phyloP scores from a whole-genome alignment of 2,113 vertebrate genomes.

The Protobothrops mucrosquamatus region DNA sequence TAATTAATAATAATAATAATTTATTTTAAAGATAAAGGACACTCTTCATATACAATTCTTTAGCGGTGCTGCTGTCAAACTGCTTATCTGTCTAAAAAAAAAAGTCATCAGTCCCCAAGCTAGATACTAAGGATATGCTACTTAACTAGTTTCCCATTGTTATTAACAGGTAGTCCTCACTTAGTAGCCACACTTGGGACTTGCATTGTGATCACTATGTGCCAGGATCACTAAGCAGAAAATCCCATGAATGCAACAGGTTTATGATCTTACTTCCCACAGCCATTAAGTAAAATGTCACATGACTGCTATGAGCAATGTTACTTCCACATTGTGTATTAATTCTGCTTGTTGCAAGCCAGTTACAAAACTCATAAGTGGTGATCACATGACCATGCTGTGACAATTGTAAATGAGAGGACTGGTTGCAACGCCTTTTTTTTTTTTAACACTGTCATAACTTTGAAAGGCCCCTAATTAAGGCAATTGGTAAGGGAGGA shows the following conservation, averaged over 20 bases:
- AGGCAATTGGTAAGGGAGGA: background rate
- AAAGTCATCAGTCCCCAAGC: background rate
- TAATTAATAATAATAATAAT: too few relatives aligned
- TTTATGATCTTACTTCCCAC: background rate
- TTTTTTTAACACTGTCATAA: background rate
- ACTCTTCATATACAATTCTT: background rate
- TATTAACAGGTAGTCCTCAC: background rate
- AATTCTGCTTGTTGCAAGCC: background rate
- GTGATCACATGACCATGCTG: background rate
- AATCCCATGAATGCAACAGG: background rate
- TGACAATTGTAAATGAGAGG: background rate
- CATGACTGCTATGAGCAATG: background rate
- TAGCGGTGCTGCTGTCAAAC: background rate
- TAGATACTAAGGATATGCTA: background rate
- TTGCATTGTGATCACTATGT: background rate
- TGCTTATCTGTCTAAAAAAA: background rate
- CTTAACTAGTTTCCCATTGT: background rate
- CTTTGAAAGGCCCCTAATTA: background rate
- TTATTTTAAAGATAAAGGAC: background rate
- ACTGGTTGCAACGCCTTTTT: background rate
- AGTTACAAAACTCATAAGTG: background rate
- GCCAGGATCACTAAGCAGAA: background rate
- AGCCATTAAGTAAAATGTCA: background rate
- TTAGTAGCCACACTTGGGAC: background rate
- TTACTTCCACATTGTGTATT: background rate